Base-by-base conservation (phyloP, 1,140 invertebrate species). In the Diorhabda carinulata region DNA sequence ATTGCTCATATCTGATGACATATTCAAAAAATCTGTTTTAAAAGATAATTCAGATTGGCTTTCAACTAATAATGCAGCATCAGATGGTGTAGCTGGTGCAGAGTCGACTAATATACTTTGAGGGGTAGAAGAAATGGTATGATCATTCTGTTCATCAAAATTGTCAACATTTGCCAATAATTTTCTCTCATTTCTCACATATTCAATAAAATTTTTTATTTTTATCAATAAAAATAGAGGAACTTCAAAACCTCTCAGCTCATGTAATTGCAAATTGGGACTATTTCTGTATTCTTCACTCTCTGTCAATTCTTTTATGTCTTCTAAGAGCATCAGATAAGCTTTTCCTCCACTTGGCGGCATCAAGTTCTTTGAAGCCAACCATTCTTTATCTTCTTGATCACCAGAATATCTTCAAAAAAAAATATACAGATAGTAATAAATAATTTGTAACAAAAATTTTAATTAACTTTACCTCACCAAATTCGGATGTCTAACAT, bases 371-470 rank as follows among this genome's bases (percentile, higher is more conserved):
- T 92, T 87, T 70, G 87, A 89, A 61, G 88, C 86, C 42, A 94
- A 84, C 92, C 92, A 93, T 77, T 92, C 89, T 78, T 92, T 92
- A 76, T 94, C 92, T 74, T 92, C 90, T 69, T 88, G 87, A 77
- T 94, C 92, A 57, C 91, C 90, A 64, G 88, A 88, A 81, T 94
- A 94, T 76, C 90, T 63, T 4, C 9, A 67, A 67, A 8, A 52
- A 52, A 52, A 52, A 52, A 52, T 3, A 3, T 8, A 52, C 47
- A 4, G 25, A 25, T 3, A 57, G 25, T 9, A 4, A 57, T 57
- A 57, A 5, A 41, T 41, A n/a, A 52, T 52, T 52, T 52, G 47
- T 52, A 52, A 52, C 47, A 52, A 52, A 6, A 52, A 52, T 52
- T 52, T 6, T 52, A 52, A 52, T 9, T 8, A 40, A 47, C 47